Percentiles rank a stretch among this genome's conserved stretches.
phyloP scores from a whole-genome alignment of 2,113 vertebrate species.

The Lophochroa leadbeateri region DNA sequence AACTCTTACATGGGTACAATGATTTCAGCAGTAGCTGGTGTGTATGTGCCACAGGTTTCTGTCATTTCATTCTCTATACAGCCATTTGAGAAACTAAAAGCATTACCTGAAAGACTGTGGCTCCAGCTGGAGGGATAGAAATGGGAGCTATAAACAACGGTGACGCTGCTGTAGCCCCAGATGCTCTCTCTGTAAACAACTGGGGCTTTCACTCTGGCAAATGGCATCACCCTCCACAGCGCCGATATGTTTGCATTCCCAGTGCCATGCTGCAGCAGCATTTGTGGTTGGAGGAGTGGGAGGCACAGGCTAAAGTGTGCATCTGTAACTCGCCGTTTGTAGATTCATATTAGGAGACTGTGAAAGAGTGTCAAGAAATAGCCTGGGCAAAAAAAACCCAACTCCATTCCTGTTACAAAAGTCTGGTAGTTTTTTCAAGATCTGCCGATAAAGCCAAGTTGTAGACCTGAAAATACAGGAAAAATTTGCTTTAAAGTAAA shows the following conservation, averaged over 20 bases:
- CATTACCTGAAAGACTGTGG: background rate
- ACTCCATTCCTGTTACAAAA: background rate
- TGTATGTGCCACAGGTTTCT: background rate
- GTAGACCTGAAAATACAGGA: background rate
- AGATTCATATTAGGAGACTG: background rate
- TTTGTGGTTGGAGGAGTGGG: background rate
- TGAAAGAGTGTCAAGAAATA: background rate
- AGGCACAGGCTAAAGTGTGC: background rate
- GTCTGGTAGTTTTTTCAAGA: background rate
- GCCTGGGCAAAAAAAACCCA: background rate
- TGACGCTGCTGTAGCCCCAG: background rate
- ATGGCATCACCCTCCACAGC: background rate
- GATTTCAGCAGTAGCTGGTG: background rate
- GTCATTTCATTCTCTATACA: background rate
- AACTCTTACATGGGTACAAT: background rate
- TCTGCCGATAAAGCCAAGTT: background rate
- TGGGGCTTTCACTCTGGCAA: background rate
- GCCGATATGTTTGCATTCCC: accelerated
- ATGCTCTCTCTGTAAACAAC: accelerated
- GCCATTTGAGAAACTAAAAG: background rate
- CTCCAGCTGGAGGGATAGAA: background rate
- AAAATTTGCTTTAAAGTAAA: background rate
- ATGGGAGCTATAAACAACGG: background rate
- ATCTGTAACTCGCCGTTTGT: background rate
- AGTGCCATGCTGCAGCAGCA: background rate